Evolutionary conservation across 1,140 invertebrate genomes (phyloP).

Genomic region (Zaprionus davidi): DNA sequence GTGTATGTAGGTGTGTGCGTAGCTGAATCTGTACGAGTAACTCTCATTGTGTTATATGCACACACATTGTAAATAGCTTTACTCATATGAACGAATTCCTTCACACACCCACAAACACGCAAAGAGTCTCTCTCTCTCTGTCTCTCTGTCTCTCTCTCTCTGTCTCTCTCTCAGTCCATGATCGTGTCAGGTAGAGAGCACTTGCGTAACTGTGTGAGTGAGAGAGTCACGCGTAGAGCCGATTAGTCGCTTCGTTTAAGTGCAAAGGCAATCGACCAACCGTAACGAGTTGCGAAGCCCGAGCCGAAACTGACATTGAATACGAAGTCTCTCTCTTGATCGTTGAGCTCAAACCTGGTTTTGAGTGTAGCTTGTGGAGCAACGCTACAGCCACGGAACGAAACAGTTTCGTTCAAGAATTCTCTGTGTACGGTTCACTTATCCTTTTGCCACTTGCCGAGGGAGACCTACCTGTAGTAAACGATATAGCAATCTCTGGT

Average conservation of each 20-base stretch:
- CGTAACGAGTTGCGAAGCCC: slow-evolving; percentile 53
- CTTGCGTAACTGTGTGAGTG: slow-evolving; percentile 15
- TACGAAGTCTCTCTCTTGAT: background rate
- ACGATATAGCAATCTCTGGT: slow-evolving; percentile 1
- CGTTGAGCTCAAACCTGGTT: slow-evolving; percentile 2
- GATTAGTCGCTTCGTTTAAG: slow-evolving; percentile 68
- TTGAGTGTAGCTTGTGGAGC: slow-evolving; percentile 38
- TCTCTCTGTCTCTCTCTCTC: slow-evolving; percentile 25
- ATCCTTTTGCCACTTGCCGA: slow-evolving; percentile 56
- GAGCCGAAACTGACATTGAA: background rate
- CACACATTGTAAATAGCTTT: background rate
- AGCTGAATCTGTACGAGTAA: background rate
- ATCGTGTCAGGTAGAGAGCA: slow-evolving; percentile 25
- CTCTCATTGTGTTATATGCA: background rate
- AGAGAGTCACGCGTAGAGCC: slow-evolving; percentile 29
- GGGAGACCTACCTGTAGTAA: slow-evolving; percentile 12
- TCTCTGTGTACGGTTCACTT: slow-evolving; percentile 71
- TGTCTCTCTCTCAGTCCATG: slow-evolving; percentile 20
- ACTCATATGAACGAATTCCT: slow-evolving; percentile 7
- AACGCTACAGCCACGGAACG: slow-evolving; percentile 53
- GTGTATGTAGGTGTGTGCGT: background rate
- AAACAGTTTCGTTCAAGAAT: slow-evolving; percentile 79
- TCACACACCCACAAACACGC: background rate
- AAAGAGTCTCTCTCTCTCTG: slow-evolving; percentile 25
- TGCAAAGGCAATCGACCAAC: slow-evolving; percentile 67